These are phyloP conservation scores for Myotis myotis DNA, from an alignment of 2,797 vertebrate genomes.

Conservation along the genomic window DNA sequence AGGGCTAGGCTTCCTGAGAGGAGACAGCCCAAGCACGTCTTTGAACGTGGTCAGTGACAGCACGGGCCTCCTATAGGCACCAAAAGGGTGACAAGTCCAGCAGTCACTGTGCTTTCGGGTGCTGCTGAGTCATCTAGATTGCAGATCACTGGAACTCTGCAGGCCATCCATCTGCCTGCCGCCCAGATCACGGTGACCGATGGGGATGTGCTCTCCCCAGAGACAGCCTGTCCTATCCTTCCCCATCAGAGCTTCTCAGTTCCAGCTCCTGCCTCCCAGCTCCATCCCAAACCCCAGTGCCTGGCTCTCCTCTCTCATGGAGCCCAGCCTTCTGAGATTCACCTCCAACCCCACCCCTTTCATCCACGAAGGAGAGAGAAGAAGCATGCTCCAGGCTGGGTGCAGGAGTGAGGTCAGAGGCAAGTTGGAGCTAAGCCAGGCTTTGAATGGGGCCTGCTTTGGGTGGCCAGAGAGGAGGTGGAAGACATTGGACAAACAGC, in stretches of 20 bases:
- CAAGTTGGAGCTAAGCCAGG: background rate
- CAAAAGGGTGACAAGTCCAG: background rate
- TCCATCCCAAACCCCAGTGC: rapidly evolving
- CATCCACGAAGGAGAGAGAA: background rate
- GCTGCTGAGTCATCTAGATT: background rate
- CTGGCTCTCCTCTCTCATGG: background rate
- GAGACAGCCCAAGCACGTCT: background rate
- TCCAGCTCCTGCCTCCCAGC: background rate
- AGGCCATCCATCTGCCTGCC: background rate
- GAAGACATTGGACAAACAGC: background rate
- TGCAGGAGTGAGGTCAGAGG: background rate
- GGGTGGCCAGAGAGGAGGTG: background rate
- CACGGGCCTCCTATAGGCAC: background rate
- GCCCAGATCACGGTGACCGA: background rate
- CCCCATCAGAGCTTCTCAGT: background rate
- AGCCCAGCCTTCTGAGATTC: background rate
- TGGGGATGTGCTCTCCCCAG: too few species aligned
- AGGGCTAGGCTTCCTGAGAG: background rate
- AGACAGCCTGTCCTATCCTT: background rate
- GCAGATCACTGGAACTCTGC: background rate
- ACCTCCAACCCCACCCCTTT: background rate
- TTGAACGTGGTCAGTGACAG: background rate
- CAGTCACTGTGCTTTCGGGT: background rate
- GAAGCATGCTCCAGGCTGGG: background rate
- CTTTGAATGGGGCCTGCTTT: background rate